Evolutionary conservation across 30 jellyfish, hydroid and myxozoan genomes (phyloP), one percentile per base, ranked within the genome.

Genomic region (Pelagia noctiluca): DNA sequence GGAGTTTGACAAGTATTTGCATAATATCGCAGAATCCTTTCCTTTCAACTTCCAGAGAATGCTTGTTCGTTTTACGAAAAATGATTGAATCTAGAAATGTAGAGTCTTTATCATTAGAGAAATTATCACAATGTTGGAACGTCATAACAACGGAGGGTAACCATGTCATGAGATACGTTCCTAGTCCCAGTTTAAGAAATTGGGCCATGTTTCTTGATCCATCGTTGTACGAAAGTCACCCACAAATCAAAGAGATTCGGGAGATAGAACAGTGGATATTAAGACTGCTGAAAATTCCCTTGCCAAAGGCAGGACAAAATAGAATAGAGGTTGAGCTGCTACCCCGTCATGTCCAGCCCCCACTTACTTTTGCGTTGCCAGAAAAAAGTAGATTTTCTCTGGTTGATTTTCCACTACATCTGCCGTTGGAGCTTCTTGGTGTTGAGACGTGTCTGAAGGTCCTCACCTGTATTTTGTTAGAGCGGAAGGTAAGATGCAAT

Each of bases 341-440:
- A 52, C 98, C 98, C 26, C 75, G 98, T 21, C 98, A 91, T 72
- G 50, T 91, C 22, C 98, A 91, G 78, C 98, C 98, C 38, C 98
- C 98, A 67, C 65, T 91, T 67, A 91, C 98, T 10, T 91, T 91
- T 84, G 98, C 98, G 8, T 87, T 91, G 65, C 98, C 98, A n/a
- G 98, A 91, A 80, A 91, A 86, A 73, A 91, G 98, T 61, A 77
- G 98, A 29, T 91, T 91, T 65, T 78, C 94, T 2, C 50, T 91
- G 75, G 84, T 86, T 32, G 98, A 91, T 50, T 91, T 75, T 75
- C 98, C 98, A 1, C 73, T 85, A 26, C 98, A 91, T 66, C 80
- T 91, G 34, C 98, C 98, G 2, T 63, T 91, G 29, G 98, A 91
- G 63, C 65, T 91, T 23, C 71, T 91, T 2, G 98, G 98, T 25